Evolutionary conservation across 2,888 invertebrate genomes (phyloP), one percentile per base, ranked within the genome.

Genomic region (Leptopilina drosophilae): DNA sequence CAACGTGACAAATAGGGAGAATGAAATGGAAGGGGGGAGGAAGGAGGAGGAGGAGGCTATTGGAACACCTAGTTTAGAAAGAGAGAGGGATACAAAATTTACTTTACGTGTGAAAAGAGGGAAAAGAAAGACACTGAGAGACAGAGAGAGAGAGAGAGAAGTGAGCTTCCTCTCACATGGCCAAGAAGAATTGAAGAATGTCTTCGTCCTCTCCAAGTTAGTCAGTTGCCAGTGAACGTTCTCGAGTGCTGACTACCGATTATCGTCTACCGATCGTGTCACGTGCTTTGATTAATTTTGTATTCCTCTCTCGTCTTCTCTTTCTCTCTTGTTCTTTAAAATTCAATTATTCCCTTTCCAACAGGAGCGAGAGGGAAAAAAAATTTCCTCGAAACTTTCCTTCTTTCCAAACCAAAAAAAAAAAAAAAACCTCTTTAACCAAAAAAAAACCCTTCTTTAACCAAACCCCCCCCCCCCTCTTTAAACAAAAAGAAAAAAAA

Each of bases 231-330:
- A 73, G 33, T 56, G 26, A 53, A 69, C 26, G 26, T 26, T 69
- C 26, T 53, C 26, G 20, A 49, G 67, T 49, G 20, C 49, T 20
- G 15, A 12, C 26, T 53, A 14, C 26, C 53, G 56, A 73, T 53
- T 73, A 33, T 40, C 62, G 59, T 62, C 14, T 26, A 73, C 73
- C 73, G 53, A 64, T 56, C 53, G 56, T 56, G 73, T 73, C 73
- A 73, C 73, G 73, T 73, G 53, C 33, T n/a, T 33, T 56, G 33
- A 73, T 49, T 73, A 73, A 56, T 73, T 73, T 33, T 73, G 46
- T 73, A 69, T 69, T 53, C 49, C 14, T 26, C 69, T 53, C 69
- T 20, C 53, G 53, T 69, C 6, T 53, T 26, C 20, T 26, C 20
- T 33, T 33, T 33, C 33, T 26, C 53, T 33, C n/a, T 56, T n/a